A percentile compares a stretch with the other conserved stretches of the same genome.
Conservation (phyloP, 2,797 vertebrate species). For the Nannoperca obscura region DNA sequence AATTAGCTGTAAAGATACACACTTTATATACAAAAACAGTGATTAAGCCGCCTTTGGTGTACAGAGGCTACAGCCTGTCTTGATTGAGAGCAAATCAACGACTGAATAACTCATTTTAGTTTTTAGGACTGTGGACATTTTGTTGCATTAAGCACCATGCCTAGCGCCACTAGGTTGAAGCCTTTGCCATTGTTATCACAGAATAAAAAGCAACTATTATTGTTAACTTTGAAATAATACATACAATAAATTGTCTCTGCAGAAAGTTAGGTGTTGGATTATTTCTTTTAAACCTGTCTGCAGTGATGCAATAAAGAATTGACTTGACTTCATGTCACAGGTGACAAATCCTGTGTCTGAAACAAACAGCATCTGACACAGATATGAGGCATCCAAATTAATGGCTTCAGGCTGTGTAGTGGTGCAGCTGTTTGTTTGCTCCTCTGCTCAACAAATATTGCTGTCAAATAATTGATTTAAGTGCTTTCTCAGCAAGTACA, state of each 20-base stretch:
- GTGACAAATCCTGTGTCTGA: conserved; percentile 45
- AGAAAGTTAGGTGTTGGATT: conserved; percentile 1
- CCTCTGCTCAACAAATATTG: conserved; percentile 59
- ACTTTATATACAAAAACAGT: conserved; percentile 83
- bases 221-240: neutral
- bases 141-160: conserved; percentile 41
- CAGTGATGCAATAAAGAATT: conserved; percentile 7
- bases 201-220: conserved; percentile 13
- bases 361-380: conserved; percentile 44
- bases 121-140: conserved; percentile 55
- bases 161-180: conserved; percentile 26
- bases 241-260: neutral
- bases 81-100: conserved; percentile 76
- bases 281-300: conserved; percentile 27
- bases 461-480: conserved; percentile 63
- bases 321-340: conserved; percentile 37
- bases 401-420: conserved; percentile 30
- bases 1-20: conserved; percentile 79
- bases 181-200: conserved; percentile 34
- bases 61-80: conserved; percentile 64
- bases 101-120: conserved; percentile 57
- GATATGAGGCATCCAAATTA: conserved; percentile 42
- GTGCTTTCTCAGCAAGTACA: conserved; percentile 43
- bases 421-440: conserved; percentile 61
- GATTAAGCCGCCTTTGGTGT: conserved; percentile 76